A percentile compares a stretch with the other conserved stretches of the same genome.
Conservation (phyloP, 2,888 invertebrate genomes). For the Rhyacophila evoluta region DNA sequence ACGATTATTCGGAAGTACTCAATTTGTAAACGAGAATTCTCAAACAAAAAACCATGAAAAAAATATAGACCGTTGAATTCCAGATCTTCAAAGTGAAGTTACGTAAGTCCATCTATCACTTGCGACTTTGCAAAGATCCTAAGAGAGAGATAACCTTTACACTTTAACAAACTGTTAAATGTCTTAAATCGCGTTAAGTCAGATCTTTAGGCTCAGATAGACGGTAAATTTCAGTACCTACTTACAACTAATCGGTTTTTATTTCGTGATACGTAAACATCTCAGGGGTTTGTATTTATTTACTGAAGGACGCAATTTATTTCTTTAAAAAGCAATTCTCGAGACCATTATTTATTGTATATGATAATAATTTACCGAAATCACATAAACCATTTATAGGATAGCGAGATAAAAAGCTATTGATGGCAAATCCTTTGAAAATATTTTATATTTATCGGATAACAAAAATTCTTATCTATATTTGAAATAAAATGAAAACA, state of each 20-base stretch:
- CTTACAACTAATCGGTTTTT: background rate
- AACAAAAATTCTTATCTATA: no score
- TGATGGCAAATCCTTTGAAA: no score
- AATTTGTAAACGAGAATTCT: background rate
- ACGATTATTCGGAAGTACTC: slow-evolving; percentile 4
- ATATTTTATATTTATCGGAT: no score
- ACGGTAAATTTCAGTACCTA: background rate
- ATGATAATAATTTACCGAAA: no score
- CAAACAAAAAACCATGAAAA: background rate
- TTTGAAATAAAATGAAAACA: no score
- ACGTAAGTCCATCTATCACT: slow-evolving; percentile 2
- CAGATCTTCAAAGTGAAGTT: background rate
- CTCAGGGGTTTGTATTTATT: no score
- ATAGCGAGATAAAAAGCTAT: no score
- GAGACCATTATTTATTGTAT: no score
- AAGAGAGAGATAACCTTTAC: slow-evolving; percentile 11
- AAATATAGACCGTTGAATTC: background rate
- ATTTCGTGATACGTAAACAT: background rate
- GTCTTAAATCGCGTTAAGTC: slow-evolving; percentile 4
- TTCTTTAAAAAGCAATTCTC: no score
- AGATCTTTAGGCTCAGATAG: background rate
- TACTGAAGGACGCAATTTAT: no score
- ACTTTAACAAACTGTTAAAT: slow-evolving; percentile 27
- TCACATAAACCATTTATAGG: no score
- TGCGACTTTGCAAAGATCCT: background rate